A percentile compares a stretch with the other conserved stretches of the same genome.
Conservation (phyloP, 2,797 vertebrate genomes). For the Cygnus olor region DNA sequence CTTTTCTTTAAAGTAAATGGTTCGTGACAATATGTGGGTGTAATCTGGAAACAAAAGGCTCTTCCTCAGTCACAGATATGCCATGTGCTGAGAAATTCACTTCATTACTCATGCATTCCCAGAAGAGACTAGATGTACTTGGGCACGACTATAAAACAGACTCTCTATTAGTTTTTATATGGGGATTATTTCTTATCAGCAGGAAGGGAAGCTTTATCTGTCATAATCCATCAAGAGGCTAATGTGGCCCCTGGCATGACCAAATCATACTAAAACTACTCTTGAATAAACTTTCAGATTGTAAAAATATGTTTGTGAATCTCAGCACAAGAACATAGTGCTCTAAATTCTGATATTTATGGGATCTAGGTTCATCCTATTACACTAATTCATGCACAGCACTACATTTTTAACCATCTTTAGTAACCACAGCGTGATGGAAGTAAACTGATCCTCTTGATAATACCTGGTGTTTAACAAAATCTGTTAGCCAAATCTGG, state of each 20-base stretch:
- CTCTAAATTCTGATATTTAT: slow-evolving; percentile 2
- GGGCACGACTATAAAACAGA: not conserved
- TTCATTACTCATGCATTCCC: slow-evolving; percentile 32
- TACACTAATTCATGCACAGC: not conserved
- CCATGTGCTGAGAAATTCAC: not conserved
- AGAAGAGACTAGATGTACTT: slow-evolving; percentile 3
- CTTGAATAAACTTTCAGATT: not conserved
- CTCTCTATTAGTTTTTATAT: not conserved
- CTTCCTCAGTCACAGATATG: not conserved
- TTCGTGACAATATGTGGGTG: not conserved
- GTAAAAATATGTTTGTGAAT: slow-evolving; percentile 30
- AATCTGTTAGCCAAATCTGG: not conserved
- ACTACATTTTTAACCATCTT: not conserved
- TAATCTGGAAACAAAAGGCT: slow-evolving; percentile 7
- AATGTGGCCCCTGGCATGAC: not conserved
- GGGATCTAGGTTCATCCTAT: not conserved
- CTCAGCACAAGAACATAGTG: not conserved
- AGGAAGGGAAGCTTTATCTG: not conserved
- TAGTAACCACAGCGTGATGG: not conserved
- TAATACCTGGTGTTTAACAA: not conserved
- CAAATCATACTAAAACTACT: slow-evolving; percentile 43
- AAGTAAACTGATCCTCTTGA: not conserved
- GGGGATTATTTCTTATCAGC: not conserved
- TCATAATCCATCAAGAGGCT: slow-evolving; percentile 15
- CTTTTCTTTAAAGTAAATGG: not conserved